Base-by-base conservation (phyloP, 2,113 vertebrate genomes). In the Ibidorhyncha struthersii region DNA sequence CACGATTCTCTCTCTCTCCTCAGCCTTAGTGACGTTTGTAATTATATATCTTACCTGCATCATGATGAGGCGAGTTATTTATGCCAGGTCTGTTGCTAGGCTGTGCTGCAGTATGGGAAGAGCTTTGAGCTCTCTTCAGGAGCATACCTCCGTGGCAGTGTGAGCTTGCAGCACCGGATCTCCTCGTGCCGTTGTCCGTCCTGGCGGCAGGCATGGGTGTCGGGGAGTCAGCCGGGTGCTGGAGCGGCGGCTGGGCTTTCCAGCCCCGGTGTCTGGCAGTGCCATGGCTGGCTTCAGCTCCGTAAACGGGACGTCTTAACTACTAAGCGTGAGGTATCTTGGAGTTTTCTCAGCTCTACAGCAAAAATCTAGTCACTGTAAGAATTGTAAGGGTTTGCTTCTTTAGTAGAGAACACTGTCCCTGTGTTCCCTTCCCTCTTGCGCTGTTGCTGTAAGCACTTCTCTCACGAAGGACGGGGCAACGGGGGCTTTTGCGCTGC, bases 21-120 rank as follows among this genome's bases (percentile, higher is more conserved):
- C 81, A 94, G 94, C 91, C 81, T 30, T 21, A 8, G 87, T 94
- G 93, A 90, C 43, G 62, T 90, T 78, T 77, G 74, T 92, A 86
- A 6, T 97, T 91, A 43, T 36, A 36, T 71, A 32, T 90, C 63
- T 88, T 83, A 95, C 91, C 91, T 96, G 87, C 86, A 63, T 94
- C 73, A 43, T 8, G 89, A 95, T 59, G 71, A 96, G 85, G 66
- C 66, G 3, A 90, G 93, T 93, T 96, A 96, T 96, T 96, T 96
- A 62, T 96, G 93, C 82, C 61, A 32, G 82, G 45, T 14, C 78
- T 85, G 94, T 96, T 96, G 94, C 94, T 93, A 81, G 62, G 93
- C 84, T 97, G 7, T 79, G 82, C 86, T 30, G 81, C 61, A 34
- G 66, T 34, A 1, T 2, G 0, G 4, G 45, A 70, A 2, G 14